A percentile compares a stretch with the other conserved stretches of the same genome.
phyloP scores from a whole-genome alignment of 2,113 vertebrate species.

The Lontra canadensis region DNA sequence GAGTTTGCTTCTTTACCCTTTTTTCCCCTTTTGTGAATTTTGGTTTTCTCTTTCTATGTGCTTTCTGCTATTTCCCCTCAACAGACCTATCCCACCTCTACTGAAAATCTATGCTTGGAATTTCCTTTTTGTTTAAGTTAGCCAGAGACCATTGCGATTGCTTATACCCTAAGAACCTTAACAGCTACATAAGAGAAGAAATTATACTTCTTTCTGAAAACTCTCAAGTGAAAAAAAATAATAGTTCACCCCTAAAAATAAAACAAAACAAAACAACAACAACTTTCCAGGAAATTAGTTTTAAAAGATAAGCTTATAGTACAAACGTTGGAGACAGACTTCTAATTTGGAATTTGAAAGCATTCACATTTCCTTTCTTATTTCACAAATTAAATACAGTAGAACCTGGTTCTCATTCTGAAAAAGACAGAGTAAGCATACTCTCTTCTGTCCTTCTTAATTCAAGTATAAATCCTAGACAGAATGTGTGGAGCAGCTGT shows the following conservation, averaged over 20 bases:
- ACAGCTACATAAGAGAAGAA: conserved; percentile 19
- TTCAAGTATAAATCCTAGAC: background rate
- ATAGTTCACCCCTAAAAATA: background rate
- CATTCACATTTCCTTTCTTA: conserved; percentile 10
- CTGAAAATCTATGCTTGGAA: conserved; percentile 36
- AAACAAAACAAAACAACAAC: background rate
- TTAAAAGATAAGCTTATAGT: conserved; percentile 19
- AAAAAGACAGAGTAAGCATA: background rate
- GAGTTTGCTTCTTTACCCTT: background rate
- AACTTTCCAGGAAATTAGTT: conserved; percentile 7
- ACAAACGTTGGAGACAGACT: background rate
- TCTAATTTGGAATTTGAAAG: conserved; percentile 44
- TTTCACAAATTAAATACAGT: conserved; percentile 35
- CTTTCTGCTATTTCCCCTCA: background rate
- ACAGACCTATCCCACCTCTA: background rate
- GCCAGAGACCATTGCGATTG: background rate
- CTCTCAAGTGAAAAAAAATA: conserved; percentile 10
- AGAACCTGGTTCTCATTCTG: background rate
- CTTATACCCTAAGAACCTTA: background rate
- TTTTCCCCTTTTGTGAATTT: background rate
- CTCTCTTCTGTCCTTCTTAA: background rate
- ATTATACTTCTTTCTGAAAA: conserved; percentile 47
- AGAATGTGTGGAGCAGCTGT: background rate
- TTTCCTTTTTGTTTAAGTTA: conserved; percentile 27
- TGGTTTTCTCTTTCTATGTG: background rate